Evolutionary conservation across 2,797 vertebrate genomes (phyloP).

Genomic region (Centroberyx gerrardi): DNA sequence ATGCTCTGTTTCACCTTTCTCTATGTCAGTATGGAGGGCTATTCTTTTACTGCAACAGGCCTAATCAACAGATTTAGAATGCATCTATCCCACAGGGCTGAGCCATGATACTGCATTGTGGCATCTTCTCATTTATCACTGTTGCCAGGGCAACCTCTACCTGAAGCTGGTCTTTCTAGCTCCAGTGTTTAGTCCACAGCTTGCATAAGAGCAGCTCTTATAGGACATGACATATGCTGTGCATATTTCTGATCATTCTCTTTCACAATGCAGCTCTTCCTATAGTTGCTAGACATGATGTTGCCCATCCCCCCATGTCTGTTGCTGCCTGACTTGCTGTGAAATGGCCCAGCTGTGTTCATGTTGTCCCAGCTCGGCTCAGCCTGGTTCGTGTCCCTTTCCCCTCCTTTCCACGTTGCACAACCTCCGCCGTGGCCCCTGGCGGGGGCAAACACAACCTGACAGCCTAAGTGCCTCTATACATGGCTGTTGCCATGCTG

Average conservation of each 20-base stretch:
- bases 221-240: background rate
- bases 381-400: constrained; percentile 59
- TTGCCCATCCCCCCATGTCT: constrained; percentile 49
- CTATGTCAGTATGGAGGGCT: constrained; percentile 22
- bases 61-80: constrained; percentile 54
- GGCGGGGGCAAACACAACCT: constrained; percentile 57
- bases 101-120: constrained; percentile 46
- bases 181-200: constrained; percentile 6
- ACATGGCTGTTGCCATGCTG: constrained; percentile 74
- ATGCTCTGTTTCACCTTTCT: constrained; percentile 52
- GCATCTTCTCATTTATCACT: constrained; percentile 60
- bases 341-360: constrained; percentile 63
- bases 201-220: constrained; percentile 27
- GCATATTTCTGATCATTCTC: constrained; percentile 11
- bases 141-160: constrained; percentile 66
- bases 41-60: constrained; percentile 42
- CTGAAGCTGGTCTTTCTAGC: constrained; percentile 14
- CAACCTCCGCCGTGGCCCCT: constrained; percentile 41
- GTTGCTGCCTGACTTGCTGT: constrained; percentile 59
- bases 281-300: constrained; percentile 8
- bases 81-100: constrained; percentile 34
- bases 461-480: constrained; percentile 61
- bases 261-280: constrained; percentile 7
- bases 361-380: constrained; percentile 54
- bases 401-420: constrained; percentile 41